Evolutionary conservation across 1,140 invertebrate genomes (phyloP), one percentile per base, ranked within the genome.

Genomic region (Conus ventricosus): DNA sequence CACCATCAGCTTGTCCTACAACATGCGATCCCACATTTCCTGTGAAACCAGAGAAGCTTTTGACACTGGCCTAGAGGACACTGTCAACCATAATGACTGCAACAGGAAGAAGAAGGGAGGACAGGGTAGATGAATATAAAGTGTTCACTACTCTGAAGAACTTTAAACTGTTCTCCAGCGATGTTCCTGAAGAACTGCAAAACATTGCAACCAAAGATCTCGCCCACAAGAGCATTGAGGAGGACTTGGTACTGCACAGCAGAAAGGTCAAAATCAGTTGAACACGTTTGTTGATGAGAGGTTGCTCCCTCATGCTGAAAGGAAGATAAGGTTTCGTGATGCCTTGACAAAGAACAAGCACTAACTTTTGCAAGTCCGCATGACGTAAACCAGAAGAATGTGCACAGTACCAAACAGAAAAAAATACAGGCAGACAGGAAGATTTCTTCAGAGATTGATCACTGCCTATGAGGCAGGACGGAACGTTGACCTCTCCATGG

Each of bases 1-100:
- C 51, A 83, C n/a, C 4, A 83, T 86, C n/a, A 39, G 85, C 55
- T 27, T 86, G 23, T 86, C 85, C 27, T 86, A 39, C 51, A 86
- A 86, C n/a, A 60, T 86, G 25, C 60, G 60, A 25, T 60, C 6
- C n/a, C 55, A 13, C 7, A 86, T 67, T 27, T 51, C 84, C 23
- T n/a, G 39, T 27, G 51, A 86, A 25, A 75, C 71, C 1, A 20
- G 71, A 75, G 15, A 71, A 86, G 57, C 15, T 20, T 67, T 27
- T n/a, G 8, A 67, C 57, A 27, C 5, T n/a, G 51, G n/a, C 15
- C 55, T n/a, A 10, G 85, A 75, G 8, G 39, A 75, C 6, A 25
- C 10, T 10, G n/a, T 67, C 67, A 25, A 53, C 20, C 85, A 63
- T 55, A 86, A 86, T n/a, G 85, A 86, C 11, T 25, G n/a, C n/a